Evolutionary conservation across 1,140 invertebrate genomes (phyloP).

Genomic region (Aphelinus atriplicis): DNA sequence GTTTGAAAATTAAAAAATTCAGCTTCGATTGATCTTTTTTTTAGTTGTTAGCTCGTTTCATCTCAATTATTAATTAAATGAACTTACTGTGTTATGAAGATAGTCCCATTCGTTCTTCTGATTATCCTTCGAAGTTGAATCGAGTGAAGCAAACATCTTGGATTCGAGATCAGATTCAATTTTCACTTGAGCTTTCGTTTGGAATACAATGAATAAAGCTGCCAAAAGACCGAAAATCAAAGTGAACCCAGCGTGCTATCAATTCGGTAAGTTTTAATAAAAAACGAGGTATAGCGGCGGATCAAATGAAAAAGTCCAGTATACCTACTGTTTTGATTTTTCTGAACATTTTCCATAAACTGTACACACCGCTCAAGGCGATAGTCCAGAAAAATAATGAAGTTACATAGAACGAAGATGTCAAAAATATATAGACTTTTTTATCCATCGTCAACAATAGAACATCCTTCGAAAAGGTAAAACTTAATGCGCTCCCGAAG

Average conservation of each 20-base stretch:
- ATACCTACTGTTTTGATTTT: conserved; percentile 15
- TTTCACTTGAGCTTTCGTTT: not conserved
- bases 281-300: not conserved
- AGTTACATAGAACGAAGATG: conserved; percentile 10
- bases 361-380: conserved; percentile 11
- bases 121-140: not conserved
- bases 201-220: not conserved
- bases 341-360: conserved; percentile 4
- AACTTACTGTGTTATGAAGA: conserved; percentile 27
- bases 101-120: conserved; percentile 23
- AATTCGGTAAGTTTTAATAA: not conserved
- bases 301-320: not conserved
- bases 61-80: not conserved
- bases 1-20: no score
- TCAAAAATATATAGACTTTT: not conserved
- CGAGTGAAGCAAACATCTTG: not conserved
- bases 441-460: conserved; percentile 13
- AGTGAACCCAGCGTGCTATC: conserved; percentile 4
- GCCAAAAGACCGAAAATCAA: not conserved
- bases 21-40: no score
- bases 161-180: conserved; percentile 8
- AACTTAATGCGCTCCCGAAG: conserved; percentile 20
- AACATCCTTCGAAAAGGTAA: conserved; percentile 4
- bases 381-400: not conserved
- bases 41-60: no score